Evolutionary conservation across 2,888 invertebrate genomes (phyloP).

Genomic region (Dugesia japonica): DNA sequence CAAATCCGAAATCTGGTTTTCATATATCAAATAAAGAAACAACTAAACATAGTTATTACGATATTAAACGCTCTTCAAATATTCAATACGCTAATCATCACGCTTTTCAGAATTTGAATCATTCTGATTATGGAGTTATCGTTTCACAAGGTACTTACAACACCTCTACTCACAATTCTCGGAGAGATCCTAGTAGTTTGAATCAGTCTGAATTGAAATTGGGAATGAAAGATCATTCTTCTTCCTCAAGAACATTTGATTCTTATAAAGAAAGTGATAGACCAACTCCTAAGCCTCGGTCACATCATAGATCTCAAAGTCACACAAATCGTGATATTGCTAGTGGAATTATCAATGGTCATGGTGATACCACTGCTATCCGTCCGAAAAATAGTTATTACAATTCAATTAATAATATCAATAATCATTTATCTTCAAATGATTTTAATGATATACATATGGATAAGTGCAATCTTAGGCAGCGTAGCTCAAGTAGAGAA

Average conservation of each 20-base stretch:
- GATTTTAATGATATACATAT: neutral
- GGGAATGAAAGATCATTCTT: slow-evolving; percentile 2
- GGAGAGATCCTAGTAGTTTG: neutral
- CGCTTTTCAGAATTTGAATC: neutral
- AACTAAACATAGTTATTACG: neutral
- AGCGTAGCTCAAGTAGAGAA: neutral
- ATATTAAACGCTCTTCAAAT: neutral
- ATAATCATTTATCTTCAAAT: neutral
- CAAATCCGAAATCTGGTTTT: neutral
- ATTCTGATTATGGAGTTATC: neutral
- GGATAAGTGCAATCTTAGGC: neutral
- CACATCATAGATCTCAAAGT: slow-evolving; percentile 1
- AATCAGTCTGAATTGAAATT: neutral
- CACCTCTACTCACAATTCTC: neutral
- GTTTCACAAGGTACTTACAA: neutral
- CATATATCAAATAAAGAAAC: neutral
- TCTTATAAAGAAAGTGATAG: neutral
- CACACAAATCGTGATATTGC: neutral
- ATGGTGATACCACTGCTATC: neutral
- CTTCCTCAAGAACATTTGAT: neutral
- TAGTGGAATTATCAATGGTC: neutral
- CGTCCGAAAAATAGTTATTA: neutral
- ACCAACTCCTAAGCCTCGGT: neutral
- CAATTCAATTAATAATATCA: neutral
- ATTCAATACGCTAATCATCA: neutral